A percentile compares a stretch with the other conserved stretches of the same genome.
Evolutionary conservation across 2,888 invertebrate species (phyloP).

Genomic region (Arrhopalites spinosus): DNA sequence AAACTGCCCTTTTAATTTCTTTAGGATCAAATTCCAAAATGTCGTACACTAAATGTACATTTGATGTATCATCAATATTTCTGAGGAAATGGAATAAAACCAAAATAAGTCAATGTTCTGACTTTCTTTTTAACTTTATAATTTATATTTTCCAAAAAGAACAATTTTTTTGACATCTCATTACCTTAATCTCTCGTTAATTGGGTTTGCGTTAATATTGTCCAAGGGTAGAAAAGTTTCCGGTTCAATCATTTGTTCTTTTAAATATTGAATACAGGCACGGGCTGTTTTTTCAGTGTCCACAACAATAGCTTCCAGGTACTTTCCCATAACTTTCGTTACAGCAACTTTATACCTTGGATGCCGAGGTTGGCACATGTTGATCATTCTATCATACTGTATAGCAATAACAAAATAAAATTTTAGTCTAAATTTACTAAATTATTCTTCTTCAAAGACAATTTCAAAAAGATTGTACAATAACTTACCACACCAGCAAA

Average conservation of each 20-base stretch:
- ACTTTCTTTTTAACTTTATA: not conserved
- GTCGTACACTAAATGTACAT: constrained; percentile 95
- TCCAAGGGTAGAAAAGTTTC: constrained; percentile 97
- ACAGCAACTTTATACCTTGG: constrained; percentile 97
- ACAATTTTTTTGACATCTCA: not conserved
- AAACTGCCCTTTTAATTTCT: constrained; percentile 91
- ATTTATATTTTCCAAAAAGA: not conserved
- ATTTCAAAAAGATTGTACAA: not conserved
- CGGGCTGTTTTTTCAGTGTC: constrained; percentile 97
- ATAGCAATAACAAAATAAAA: too few species aligned
- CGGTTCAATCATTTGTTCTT: constrained; percentile 96
- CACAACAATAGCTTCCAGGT: constrained; percentile 99
- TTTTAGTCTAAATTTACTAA: too few species aligned
- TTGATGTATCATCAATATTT: constrained; percentile 90
- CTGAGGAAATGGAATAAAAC: constrained; percentile 61
- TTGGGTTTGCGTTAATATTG: constrained; percentile 91
- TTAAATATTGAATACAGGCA: constrained; percentile 91
- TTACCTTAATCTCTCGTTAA: constrained; percentile 85
- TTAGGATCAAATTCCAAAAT: constrained; percentile 77
- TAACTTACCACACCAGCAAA: constrained; percentile 88
- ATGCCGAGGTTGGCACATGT: constrained; percentile 99
- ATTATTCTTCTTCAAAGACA: too few species aligned
- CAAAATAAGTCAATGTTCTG: not conserved
- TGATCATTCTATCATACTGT: constrained; percentile 95
- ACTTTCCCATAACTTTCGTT: constrained; percentile 96